Conservation (phyloP, 2,888 invertebrate genomes). For the Himalopsyche japonica region DNA sequence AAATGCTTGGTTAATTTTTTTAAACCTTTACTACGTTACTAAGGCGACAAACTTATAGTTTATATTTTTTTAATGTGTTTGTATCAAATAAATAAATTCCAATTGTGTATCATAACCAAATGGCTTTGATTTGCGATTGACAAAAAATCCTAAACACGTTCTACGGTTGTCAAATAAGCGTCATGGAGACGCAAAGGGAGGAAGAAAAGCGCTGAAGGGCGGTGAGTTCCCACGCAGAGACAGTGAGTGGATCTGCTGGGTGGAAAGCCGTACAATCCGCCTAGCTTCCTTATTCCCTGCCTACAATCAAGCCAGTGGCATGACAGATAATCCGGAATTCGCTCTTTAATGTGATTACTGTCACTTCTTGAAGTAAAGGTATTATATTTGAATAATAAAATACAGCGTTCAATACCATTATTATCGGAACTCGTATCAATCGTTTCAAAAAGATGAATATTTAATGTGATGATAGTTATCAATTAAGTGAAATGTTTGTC, state of each 20-base stretch:
- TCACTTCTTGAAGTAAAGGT: too few species aligned
- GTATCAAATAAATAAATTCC: neutral
- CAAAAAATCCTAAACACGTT: neutral
- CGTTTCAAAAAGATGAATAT: too few species aligned
- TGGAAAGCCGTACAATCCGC: neutral
- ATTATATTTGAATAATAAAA: too few species aligned
- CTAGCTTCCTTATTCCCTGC: neutral
- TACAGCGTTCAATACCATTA: too few species aligned
- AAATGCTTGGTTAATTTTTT: too few species aligned
- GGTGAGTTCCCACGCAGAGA: neutral
- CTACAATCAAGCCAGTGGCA: neutral
- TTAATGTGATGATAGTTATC: too few species aligned
- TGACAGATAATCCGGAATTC: neutral
- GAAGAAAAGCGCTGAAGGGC: conserved; percentile 21
- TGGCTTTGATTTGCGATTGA: neutral
- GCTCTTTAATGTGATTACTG: too few species aligned
- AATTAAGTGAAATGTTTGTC: too few species aligned
- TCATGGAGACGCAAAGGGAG: conserved; percentile 9
- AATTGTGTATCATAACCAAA: neutral
- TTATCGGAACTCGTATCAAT: too few species aligned
- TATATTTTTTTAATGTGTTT: too few species aligned
- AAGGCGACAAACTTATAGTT: too few species aligned
- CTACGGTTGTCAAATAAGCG: conserved; percentile 23
- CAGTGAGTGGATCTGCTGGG: conserved; percentile 15
- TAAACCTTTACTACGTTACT: too few species aligned